These are phyloP conservation scores for Neolamprologus cancellatus DNA, from an alignment of 2,113 vertebrate genomes.

Conservation along the genomic window DNA sequence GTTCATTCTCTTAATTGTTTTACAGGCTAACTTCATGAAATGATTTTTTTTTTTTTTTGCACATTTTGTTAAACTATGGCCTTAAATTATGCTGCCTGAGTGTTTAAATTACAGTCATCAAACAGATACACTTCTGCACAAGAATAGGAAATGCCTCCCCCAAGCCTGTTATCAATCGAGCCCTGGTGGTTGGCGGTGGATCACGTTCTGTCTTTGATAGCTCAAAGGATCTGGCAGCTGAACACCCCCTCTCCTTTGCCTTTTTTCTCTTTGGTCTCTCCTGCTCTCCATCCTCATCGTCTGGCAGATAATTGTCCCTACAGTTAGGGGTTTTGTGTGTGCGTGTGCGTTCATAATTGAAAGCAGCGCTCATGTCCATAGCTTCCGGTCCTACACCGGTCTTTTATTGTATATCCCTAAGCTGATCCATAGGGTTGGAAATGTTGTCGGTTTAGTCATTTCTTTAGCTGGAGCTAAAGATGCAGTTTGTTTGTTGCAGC, in stretches of 20 bases:
- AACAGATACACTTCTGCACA: background rate
- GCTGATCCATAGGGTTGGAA: background rate
- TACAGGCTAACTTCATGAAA: background rate
- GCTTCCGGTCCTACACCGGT: conserved; percentile 21
- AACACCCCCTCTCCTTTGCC: conserved; percentile 12
- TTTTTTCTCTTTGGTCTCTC: conserved; percentile 35
- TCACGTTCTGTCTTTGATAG: conserved; percentile 49
- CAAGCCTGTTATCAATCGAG: conserved; percentile 46
- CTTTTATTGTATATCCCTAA: background rate
- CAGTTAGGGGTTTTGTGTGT: conserved; percentile 20
- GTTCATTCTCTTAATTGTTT: background rate
- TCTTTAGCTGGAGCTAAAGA: background rate
- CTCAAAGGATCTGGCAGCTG: conserved; percentile 31
- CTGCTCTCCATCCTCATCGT: conserved; percentile 50
- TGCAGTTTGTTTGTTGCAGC: background rate
- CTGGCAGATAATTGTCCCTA: conserved; percentile 60
- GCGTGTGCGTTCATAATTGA: conserved; percentile 25
- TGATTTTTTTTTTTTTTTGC: background rate
- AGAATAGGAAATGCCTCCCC: conserved; percentile 31
- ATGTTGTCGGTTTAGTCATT: background rate
- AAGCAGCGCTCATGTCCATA: conserved; percentile 32
- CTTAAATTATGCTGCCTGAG: background rate
- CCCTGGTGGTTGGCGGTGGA: conserved; percentile 30
- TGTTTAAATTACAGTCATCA: background rate
- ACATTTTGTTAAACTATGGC: background rate